Conservation (phyloP, 2,113 vertebrate genomes). For the Malurus cyaneus region DNA sequence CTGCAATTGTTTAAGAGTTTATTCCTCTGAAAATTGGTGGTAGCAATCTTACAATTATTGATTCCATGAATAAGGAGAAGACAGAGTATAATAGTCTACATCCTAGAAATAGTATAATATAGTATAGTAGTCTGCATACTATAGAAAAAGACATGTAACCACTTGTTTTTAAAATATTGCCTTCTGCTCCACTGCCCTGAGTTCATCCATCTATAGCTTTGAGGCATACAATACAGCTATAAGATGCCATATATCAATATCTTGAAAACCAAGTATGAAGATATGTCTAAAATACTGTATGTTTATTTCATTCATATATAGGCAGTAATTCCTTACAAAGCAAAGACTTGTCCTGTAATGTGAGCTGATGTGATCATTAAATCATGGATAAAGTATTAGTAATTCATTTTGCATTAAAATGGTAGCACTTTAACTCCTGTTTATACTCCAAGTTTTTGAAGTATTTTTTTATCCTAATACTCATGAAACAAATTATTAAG, state of each 20-base stretch:
- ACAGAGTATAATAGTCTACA: background rate
- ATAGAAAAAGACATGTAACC: background rate
- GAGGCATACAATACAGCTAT: background rate
- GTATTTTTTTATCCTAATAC: background rate
- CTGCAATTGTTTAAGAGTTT: background rate
- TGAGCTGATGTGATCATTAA: background rate
- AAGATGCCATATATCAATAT: background rate
- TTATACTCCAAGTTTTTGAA: background rate
- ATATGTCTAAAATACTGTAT: background rate
- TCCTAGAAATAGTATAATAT: too few relatives aligned
- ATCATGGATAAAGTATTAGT: background rate
- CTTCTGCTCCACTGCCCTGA: rapidly evolving
- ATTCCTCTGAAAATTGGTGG: background rate
- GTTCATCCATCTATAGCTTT: background rate
- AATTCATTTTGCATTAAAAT: background rate
- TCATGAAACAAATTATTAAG: background rate
- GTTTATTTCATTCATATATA: background rate
- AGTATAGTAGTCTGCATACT: too few relatives aligned
- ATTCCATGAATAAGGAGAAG: background rate
- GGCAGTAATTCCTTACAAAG: background rate
- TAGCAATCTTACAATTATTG: background rate
- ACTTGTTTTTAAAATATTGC: background rate
- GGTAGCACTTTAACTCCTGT: background rate
- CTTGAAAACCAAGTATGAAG: background rate
- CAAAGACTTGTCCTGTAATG: background rate